Evolutionary conservation across 1,140 invertebrate genomes (phyloP), one percentile per base, ranked within the genome.

Genomic region (Macrostomum lignano): DNA sequence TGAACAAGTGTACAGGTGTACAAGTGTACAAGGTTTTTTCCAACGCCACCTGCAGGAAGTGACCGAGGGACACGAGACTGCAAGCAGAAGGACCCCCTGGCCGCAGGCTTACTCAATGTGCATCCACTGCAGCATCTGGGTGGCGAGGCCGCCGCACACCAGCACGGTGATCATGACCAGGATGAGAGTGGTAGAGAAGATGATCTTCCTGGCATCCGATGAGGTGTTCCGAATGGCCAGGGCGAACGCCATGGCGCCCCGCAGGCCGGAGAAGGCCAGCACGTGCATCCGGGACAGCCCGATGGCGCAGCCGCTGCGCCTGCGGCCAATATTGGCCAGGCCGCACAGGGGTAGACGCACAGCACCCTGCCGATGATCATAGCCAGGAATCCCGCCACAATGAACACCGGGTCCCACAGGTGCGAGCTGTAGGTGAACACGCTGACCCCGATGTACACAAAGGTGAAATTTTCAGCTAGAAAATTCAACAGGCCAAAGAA

Each of bases 361-460:
- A 74, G 67, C 3, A 79, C 78, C 42, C 88, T 66, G 20, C 78
- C 82, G 25, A 86, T 50, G 20, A 73, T 62, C 33, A 81, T 74
- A 42, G 74, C 73, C 32, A 88, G 76, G 61, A 94, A 81, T 55
- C 81, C 73, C 41, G 72, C 67, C 36, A 77, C 65, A 36, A 93
- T 88, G 48, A 96, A 93, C 31, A 71, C 68, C 19, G 69, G 65
- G 56, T 86, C 73, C 59, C 88, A 94, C 47, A 73, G 71, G 52
- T 88, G 81, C 42, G 79, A 79, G 9, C 77, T 76, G 52, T 88
- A 88, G 0, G 84, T 93, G 49, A 94, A 93, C 71, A 93, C 82
- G 3, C 79, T 84, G 0, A 96, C 84, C 11, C 88, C 88, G 48
- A 96, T 93, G 58, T 94, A 94, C 17, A 75, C 76, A 58, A 96